A percentile compares a stretch with the other conserved stretches of the same genome.
Conservation (phyloP, 2,888 invertebrate genomes). For the Iphiclides podalirius region DNA sequence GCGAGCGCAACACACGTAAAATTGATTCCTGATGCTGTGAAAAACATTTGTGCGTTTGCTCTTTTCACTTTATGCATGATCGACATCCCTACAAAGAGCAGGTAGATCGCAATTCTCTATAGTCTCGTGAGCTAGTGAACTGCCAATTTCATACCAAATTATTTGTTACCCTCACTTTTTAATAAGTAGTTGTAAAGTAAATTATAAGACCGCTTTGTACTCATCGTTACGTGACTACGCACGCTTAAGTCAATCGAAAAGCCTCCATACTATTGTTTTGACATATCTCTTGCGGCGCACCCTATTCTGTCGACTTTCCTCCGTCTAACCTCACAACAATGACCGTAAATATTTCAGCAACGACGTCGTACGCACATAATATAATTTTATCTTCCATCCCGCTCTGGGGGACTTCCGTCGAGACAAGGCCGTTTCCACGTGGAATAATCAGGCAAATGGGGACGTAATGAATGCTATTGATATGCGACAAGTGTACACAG, state of each 20-base stretch:
- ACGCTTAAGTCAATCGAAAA: too few relatives aligned
- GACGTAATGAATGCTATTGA: conserved; percentile 45
- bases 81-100: too few relatives aligned
- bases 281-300: too few relatives aligned
- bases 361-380: not conserved
- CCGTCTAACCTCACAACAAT: not conserved
- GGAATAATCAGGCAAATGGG: conserved; percentile 46
- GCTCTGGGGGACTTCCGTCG: conserved; percentile 34
- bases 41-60: conserved; percentile 10
- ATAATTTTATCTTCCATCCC: not conserved
- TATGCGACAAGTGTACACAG: conserved; percentile 43
- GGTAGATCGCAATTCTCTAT: too few relatives aligned
- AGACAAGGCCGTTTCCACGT: conserved; percentile 31
- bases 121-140: too few relatives aligned
- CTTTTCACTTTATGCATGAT: not conserved
- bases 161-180: too few relatives aligned
- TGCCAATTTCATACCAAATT: too few relatives aligned
- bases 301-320: not conserved
- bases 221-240: too few relatives aligned
- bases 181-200: too few relatives aligned
- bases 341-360: conserved; percentile 1
- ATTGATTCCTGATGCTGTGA: conserved; percentile 16
- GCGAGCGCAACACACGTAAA: conserved; percentile 19
- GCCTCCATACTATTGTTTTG: too few relatives aligned
- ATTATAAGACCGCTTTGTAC: too few relatives aligned